Conservation (phyloP, 2,888 invertebrate species). For the Cataglyphis altisquamis region DNA sequence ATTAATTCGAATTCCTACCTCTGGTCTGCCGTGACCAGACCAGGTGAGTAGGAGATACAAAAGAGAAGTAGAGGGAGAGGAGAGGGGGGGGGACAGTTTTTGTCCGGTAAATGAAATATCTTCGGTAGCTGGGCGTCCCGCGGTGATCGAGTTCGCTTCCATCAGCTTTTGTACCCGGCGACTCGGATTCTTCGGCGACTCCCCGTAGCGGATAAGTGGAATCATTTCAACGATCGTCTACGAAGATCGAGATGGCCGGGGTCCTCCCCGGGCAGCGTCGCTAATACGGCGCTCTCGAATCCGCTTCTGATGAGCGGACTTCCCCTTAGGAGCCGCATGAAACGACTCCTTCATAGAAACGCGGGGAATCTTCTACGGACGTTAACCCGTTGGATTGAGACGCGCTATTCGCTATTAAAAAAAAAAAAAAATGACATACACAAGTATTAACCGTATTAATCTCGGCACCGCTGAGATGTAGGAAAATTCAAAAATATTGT, state of each 20-base stretch:
- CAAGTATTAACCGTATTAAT: not conserved
- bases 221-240: conserved; percentile 81
- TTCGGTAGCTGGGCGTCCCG: conserved; percentile 83
- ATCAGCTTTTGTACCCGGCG: conserved; percentile 77
- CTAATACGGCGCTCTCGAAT: conserved; percentile 62
- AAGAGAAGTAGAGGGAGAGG: conserved; percentile 4
- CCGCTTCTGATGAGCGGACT: conserved; percentile 19
- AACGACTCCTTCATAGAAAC: conserved; percentile 10
- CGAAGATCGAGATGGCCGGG: conserved; percentile 69
- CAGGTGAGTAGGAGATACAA: conserved; percentile 50
- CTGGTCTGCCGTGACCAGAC: conserved; percentile 50
- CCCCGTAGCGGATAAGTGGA: conserved; percentile 84
- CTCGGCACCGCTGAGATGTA: not conserved
- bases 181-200: conserved; percentile 79
- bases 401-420: not conserved
- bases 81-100: conserved; percentile 72
- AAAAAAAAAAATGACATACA: not conserved
- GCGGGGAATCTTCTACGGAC: not conserved
- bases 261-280: conserved; percentile 66
- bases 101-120: conserved; percentile 85
- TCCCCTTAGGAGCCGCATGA: not conserved
- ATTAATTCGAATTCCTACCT: conserved; percentile 85
- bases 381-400: not conserved
- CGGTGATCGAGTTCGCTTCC: conserved; percentile 80
- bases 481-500: not conserved